Evolutionary conservation across 2,797 vertebrate genomes (phyloP).

Genomic region (Malacoraja senta): DNA sequence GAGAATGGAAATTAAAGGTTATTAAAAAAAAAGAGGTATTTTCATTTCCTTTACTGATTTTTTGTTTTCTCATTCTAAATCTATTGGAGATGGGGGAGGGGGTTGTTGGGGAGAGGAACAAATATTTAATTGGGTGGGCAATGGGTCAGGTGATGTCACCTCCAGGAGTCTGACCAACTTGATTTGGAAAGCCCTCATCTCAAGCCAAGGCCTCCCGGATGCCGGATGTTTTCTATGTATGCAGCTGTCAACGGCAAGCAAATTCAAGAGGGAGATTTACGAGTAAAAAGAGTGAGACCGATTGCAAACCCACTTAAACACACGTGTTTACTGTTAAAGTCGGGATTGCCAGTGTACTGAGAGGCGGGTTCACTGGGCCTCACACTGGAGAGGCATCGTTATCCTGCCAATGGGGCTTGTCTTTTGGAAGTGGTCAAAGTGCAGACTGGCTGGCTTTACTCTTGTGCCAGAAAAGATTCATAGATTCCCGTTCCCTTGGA

Average conservation of each 20-base stretch:
- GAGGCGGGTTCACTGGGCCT: background rate
- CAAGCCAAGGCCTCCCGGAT: conserved; percentile 4
- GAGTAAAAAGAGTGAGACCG: conserved; percentile 14
- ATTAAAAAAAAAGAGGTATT: background rate
- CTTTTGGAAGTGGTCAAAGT: background rate
- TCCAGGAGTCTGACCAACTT: background rate
- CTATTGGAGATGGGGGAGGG: background rate
- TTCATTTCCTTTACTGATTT: background rate
- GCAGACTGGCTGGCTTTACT: background rate
- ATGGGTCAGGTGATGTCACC: background rate
- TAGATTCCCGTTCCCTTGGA: background rate
- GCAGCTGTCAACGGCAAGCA: background rate
- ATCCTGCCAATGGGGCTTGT: background rate
- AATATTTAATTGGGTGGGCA: background rate
- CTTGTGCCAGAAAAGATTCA: background rate
- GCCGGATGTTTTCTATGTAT: conserved; percentile 12
- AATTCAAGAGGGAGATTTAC: conserved; percentile 14
- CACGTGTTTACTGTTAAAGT: background rate
- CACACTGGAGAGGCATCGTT: background rate
- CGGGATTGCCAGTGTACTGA: background rate
- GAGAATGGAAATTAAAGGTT: background rate
- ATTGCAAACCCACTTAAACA: background rate
- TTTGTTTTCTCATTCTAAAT: background rate
- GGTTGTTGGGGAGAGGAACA: no score
- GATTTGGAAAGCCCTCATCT: background rate